Conservation (phyloP, 2,797 vertebrate species). For the Paguma larvata region DNA sequence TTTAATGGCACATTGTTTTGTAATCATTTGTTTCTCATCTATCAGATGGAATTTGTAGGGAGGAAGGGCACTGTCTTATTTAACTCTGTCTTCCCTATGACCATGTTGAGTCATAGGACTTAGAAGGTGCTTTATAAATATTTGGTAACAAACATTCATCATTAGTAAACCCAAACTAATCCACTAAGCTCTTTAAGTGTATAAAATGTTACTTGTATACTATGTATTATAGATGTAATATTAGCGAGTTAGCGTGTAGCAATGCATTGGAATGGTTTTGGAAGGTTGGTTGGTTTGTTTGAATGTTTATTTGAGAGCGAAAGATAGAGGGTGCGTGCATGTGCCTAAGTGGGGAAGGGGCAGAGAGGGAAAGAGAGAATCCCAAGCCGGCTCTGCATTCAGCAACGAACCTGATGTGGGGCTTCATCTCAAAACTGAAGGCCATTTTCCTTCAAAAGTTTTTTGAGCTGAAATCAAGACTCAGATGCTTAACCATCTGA, state of each 20-base stretch:
- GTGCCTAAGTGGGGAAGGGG: too few relatives aligned
- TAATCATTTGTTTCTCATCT: constrained; percentile 23
- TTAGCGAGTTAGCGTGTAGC: not conserved
- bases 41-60: not conserved
- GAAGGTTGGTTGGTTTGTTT: not conserved
- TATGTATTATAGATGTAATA: not conserved
- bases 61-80: not conserved
- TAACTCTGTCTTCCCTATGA: not conserved
- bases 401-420: too few relatives aligned
- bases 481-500: too few relatives aligned
- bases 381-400: too few relatives aligned
- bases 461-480: too few relatives aligned
- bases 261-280: not conserved
- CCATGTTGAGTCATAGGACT: not conserved
- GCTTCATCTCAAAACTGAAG: too few relatives aligned
- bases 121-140: not conserved
- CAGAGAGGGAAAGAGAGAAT: too few relatives aligned
- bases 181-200: not conserved
- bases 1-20: not conserved
- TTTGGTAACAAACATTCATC: not conserved
- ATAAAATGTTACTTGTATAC: not conserved
- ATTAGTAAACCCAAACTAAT: not conserved
- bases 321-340: too few relatives aligned
- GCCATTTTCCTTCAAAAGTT: too few relatives aligned
- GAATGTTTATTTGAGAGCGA: too few relatives aligned